Conservation (phyloP, 2,888 invertebrate species). For the Magallana nippona region DNA sequence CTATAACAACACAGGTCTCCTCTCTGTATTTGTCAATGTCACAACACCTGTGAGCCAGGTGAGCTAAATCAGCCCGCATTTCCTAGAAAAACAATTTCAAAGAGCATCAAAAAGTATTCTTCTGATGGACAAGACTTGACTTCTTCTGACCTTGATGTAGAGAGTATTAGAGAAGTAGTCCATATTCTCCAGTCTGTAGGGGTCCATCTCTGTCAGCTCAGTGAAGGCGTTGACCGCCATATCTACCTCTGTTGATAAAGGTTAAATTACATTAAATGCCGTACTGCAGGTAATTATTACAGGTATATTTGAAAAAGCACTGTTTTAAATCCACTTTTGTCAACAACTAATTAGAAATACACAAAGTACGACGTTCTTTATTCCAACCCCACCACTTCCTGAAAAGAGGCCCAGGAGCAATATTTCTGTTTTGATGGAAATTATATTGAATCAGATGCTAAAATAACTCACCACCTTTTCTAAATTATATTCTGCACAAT, state of each 20-base stretch:
- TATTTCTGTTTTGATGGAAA: too few species aligned
- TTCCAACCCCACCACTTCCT: too few species aligned
- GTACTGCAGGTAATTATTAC: not conserved
- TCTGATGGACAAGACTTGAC: too few species aligned
- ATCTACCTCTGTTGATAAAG: slow-evolving; percentile 88
- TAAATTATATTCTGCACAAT: too few species aligned
- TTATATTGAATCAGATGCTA: too few species aligned
- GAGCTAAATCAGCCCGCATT: slow-evolving; percentile 93
- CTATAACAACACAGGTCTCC: slow-evolving; percentile 98
- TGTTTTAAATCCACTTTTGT: too few species aligned
- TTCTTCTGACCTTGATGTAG: not conserved
- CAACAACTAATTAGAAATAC: too few species aligned
- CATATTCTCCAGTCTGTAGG: slow-evolving; percentile 95
- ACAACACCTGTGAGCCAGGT: slow-evolving; percentile 94
- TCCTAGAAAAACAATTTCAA: slow-evolving; percentile 81
- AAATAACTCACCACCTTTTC: too few species aligned
- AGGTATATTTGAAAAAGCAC: not conserved
- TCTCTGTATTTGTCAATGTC: slow-evolving; percentile 97
- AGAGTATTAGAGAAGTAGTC: slow-evolving; percentile 94
- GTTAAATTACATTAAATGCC: not conserved
- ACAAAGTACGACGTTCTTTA: too few species aligned
- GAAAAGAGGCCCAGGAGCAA: too few species aligned
- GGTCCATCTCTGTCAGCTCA: slow-evolving; percentile 91
- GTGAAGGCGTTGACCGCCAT: slow-evolving; percentile 92
- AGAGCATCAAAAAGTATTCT: too few species aligned